Evolutionary conservation across 2,113 vertebrate species (phyloP).

Genomic region (Calyptommatus sinebrachiatus): DNA sequence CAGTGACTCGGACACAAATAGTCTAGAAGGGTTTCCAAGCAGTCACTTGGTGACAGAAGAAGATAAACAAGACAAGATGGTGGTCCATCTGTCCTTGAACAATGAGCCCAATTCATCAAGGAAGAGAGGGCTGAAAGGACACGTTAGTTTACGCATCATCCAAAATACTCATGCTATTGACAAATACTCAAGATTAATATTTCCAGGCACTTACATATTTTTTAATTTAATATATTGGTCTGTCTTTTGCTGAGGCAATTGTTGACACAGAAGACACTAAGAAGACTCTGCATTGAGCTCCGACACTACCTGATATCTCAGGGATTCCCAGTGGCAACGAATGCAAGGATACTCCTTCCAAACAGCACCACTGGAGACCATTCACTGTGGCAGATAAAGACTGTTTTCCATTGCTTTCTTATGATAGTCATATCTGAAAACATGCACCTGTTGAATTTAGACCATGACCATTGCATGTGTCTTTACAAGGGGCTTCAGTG

Average conservation of each 20-base stretch:
- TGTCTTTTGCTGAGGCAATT: conserved; percentile 81
- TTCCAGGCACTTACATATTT: conserved; percentile 90
- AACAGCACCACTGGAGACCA: conserved; percentile 11
- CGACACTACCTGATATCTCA: conserved; percentile 7
- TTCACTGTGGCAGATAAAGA: conserved; percentile 26
- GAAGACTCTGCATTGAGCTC: conserved; percentile 16
- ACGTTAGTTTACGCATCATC: conserved; percentile 81
- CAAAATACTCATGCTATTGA: conserved; percentile 91
- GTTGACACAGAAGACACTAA: conserved; percentile 13
- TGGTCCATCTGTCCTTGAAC: conserved; percentile 84
- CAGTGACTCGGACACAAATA: conserved; percentile 86
- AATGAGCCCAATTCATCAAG: conserved; percentile 75
- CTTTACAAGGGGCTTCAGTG: rapidly evolving
- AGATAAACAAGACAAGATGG: conserved; percentile 85
- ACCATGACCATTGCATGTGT: conserved; percentile 22
- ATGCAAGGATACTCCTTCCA: neutral
- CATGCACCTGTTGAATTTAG: rapidly evolving
- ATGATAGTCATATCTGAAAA: conserved; percentile 53
- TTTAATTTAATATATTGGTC: conserved; percentile 98
- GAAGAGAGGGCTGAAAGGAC: conserved; percentile 78
- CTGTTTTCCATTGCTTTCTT: rapidly evolving
- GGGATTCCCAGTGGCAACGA: conserved; percentile 23
- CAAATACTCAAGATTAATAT: conserved; percentile 92
- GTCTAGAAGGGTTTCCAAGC: conserved; percentile 84
- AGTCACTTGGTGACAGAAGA: conserved; percentile 79